Evolutionary conservation across 2,113 vertebrate genomes (phyloP).

Genomic region (Coturnix japonica): DNA sequence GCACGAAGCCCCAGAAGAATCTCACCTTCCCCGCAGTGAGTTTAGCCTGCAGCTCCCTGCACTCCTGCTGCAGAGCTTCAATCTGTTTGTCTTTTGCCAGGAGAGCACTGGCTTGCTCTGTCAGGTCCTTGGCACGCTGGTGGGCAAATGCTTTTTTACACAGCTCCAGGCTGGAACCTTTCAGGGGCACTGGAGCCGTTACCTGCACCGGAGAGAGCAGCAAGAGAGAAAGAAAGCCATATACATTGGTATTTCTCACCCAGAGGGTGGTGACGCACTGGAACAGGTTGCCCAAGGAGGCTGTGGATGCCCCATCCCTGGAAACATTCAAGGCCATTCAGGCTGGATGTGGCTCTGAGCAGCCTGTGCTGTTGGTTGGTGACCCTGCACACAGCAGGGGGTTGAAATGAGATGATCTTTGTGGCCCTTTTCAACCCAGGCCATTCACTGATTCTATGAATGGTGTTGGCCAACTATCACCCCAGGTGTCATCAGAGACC

Average conservation of each 20-base stretch:
- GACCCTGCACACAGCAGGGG: too few relatives aligned
- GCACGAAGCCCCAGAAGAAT: not conserved
- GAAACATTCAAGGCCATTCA: too few relatives aligned
- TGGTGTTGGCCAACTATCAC: not conserved
- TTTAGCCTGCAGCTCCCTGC: constrained; percentile 86
- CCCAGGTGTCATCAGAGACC: not conserved
- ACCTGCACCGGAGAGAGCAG: constrained; percentile 79
- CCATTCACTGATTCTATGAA: too few relatives aligned
- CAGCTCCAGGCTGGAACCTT: constrained; percentile 86
- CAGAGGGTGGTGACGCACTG: too few relatives aligned
- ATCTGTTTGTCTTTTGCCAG: constrained; percentile 96
- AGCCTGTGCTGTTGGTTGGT: too few relatives aligned
- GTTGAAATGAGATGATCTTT: too few relatives aligned
- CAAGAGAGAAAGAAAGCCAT: not conserved
- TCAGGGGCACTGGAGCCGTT: constrained; percentile 82
- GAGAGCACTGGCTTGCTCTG: constrained; percentile 90
- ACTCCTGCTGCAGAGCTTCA: constrained; percentile 88
- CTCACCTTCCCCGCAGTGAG: constrained; percentile 86
- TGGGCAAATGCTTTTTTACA: constrained; percentile 90
- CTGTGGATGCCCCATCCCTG: too few relatives aligned
- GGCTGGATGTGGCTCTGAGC: too few relatives aligned
- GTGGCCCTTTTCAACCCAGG: too few relatives aligned
- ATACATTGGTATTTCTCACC: not conserved
- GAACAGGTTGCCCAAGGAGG: too few relatives aligned
- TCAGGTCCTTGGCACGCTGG: constrained; percentile 92